Evolutionary conservation across 1,140 invertebrate species (phyloP), one percentile per base, ranked within the genome.

Genomic region (Popillia japonica): DNA sequence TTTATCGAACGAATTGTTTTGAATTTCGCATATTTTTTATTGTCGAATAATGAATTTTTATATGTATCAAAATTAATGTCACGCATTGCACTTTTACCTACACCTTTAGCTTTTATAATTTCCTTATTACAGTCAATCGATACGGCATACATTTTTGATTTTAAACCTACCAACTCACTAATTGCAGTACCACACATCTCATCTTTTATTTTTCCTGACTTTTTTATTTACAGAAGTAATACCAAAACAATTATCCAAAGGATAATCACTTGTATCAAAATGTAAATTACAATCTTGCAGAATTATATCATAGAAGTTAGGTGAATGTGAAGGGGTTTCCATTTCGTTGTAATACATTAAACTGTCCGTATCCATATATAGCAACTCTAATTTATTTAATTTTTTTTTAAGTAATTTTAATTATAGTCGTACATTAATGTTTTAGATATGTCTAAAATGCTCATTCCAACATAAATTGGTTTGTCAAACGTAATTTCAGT

Each of bases 161-260:
- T 82, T 34, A 83, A 76, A 14, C 81, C 83, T 34, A 83, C 75
- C 80, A 82, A 83, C 73, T 80, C 72, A n/a, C 4, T 72, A 61
- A 83, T 78, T 22, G 81, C 27, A 10, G 9, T 17, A 22, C 80
- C 80, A 73, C 75, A 55, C 68, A 72, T 77, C 48, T 81, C 80
- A 79, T 83, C 87, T 83, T 88, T 90, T 77, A 89, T 86, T 83
- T 88, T 86, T 8, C 88, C 87, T 14, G 87, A 87, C 85, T 77
- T 89, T 89, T 80, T 88, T 88, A 78, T 89, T 88, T 55, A 77
- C 79, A 44, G 20, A 40, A 9, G 81, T 79, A 6, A 83, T 84
- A 9, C 72, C 44, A 72, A 80, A 82, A 10, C 48, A 48, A 79
- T 84, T 83, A 75, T 80, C 75, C 17, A 72, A 0, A 78, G 81